phyloP scores from a whole-genome alignment of 2,113 vertebrate genomes.

The Stercorarius parasiticus region DNA sequence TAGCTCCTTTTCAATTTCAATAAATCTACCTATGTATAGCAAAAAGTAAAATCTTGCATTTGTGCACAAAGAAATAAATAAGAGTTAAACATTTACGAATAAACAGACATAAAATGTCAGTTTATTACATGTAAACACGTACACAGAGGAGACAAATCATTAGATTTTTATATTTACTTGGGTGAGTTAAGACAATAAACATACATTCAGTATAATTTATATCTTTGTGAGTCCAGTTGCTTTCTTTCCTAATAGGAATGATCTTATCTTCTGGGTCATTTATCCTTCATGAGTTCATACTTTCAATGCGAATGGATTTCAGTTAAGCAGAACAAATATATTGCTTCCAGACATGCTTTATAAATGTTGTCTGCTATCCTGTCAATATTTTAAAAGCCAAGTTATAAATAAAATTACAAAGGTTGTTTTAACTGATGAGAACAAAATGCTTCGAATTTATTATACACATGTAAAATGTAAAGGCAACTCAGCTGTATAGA shows the following conservation, averaged over 20 bases:
- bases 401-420: conserved; percentile 68
- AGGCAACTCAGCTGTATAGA: not conserved
- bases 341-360: conserved; percentile 48
- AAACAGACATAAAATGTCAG: not conserved
- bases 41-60: not conserved
- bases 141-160: not conserved
- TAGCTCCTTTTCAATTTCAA: not conserved
- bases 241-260: conserved; percentile 22
- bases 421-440: conserved; percentile 33
- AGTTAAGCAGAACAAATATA: conserved; percentile 57
- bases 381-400: conserved; percentile 47
- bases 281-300: conserved; percentile 55
- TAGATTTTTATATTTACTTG: not conserved
- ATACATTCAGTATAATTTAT: conserved; percentile 5
- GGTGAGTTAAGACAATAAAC: not conserved
- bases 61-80: not conserved
- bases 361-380: conserved; percentile 43
- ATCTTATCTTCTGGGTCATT: conserved; percentile 56
- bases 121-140: not conserved
- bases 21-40: not conserved
- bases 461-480: not conserved
- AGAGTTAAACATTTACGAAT: not conserved
- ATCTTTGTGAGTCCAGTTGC: not conserved
- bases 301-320: conserved; percentile 67
- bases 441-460: conserved; percentile 43